phyloP scores from a whole-genome alignment of 2,797 vertebrate species.

The Enteromius argenteus region DNA sequence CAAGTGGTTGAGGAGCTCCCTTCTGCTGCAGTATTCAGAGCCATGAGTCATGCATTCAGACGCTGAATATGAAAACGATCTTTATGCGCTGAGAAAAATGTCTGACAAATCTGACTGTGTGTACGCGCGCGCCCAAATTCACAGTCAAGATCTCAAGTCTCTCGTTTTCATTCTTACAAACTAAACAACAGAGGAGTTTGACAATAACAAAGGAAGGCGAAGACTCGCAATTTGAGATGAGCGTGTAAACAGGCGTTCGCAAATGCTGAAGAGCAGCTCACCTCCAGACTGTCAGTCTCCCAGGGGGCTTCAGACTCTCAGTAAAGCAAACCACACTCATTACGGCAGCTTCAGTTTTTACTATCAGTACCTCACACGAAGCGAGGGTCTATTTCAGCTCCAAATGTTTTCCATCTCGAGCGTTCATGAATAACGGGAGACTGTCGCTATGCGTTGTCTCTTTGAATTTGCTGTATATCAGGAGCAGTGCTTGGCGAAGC shows the following conservation, averaged over 20 bases:
- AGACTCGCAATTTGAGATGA: slow-evolving; percentile 42
- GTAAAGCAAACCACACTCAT: slow-evolving; percentile 37
- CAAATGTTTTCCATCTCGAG: slow-evolving; percentile 36
- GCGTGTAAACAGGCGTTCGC: slow-evolving; percentile 40
- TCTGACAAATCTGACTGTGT: slow-evolving; percentile 31
- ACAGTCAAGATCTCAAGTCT: slow-evolving; percentile 29
- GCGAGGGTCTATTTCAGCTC: slow-evolving; percentile 39
- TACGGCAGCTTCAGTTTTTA: slow-evolving; percentile 34
- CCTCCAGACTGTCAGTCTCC: slow-evolving; percentile 37
- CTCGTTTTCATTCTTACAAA: slow-evolving; percentile 40
- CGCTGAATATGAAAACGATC: slow-evolving; percentile 36
- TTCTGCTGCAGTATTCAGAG: slow-evolving; percentile 44
- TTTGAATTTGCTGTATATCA: slow-evolving; percentile 41
- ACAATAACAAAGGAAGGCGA: slow-evolving; percentile 30
- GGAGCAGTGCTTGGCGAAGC: slow-evolving; percentile 1
- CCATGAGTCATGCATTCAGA: slow-evolving; percentile 45
- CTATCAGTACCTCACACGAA: slow-evolving; percentile 35
- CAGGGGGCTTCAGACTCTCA: slow-evolving; percentile 34
- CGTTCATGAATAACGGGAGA: slow-evolving; percentile 18
- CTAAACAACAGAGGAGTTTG: slow-evolving; percentile 41
- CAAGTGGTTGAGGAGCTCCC: slow-evolving; percentile 31
- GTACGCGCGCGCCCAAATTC: not conserved
- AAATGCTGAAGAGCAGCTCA: slow-evolving; percentile 30
- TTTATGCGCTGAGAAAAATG: slow-evolving; percentile 30
- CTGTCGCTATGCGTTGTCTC: slow-evolving; percentile 4